phyloP scores from a whole-genome alignment of 2,797 vertebrate genomes.

The Eutrigla gurnardus region DNA sequence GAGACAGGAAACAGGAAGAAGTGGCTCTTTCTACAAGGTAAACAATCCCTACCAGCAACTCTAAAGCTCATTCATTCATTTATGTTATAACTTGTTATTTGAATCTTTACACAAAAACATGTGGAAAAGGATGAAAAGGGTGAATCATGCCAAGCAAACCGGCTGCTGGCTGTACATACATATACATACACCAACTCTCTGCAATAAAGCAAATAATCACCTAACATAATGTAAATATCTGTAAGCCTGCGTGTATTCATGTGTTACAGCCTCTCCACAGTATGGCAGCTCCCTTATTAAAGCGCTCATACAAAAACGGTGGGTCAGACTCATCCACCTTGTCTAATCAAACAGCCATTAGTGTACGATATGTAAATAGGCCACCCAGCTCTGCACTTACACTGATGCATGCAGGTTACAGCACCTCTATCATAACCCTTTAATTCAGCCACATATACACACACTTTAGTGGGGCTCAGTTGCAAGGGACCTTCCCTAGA shows the following conservation, averaged over 20 bases:
- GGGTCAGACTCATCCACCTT: conserved; percentile 75
- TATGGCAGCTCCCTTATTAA: conserved; percentile 39
- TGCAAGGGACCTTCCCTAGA: conserved; percentile 41
- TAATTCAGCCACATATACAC: conserved; percentile 53
- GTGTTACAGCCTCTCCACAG: conserved; percentile 11
- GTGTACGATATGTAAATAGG: conserved; percentile 74
- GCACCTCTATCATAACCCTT: conserved; percentile 47
- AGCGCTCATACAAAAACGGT: conserved; percentile 50
- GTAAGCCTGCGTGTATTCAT: conserved; percentile 11
- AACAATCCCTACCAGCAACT: neutral
- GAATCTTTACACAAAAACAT: neutral
- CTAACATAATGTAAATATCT: neutral
- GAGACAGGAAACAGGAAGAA: neutral
- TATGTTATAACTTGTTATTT: neutral
- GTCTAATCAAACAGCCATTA: conserved; percentile 79
- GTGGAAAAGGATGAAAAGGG: too few species aligned
- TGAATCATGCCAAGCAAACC: too few species aligned
- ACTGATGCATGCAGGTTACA: conserved; percentile 42
- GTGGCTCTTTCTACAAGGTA: neutral
- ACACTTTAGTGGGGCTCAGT: conserved; percentile 31
- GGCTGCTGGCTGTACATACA: too few species aligned
- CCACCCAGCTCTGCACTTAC: conserved; percentile 41
- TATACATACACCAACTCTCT: neutral
- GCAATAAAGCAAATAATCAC: neutral
- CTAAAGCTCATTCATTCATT: neutral